These are phyloP conservation scores for Cerastis rubricosa DNA, from an alignment of 2,888 invertebrate genomes.

Conservation along the genomic window DNA sequence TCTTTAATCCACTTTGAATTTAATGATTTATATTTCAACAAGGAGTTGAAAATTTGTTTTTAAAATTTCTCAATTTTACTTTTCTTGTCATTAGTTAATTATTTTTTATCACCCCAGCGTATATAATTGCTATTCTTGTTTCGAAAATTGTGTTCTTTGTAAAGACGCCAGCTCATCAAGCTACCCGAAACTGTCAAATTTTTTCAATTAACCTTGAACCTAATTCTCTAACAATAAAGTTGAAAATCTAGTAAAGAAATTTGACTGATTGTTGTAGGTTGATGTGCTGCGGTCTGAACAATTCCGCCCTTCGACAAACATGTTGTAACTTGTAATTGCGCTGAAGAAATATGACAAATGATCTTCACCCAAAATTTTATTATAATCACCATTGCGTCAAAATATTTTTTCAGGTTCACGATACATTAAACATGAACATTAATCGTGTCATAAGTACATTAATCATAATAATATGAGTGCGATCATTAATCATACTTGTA, in stretches of 20 bases:
- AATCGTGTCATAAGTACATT: conserved; percentile 62
- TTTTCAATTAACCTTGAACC: too few species aligned
- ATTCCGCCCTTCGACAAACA: conserved; percentile 3
- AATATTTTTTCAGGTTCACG: conserved; percentile 53
- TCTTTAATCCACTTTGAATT: neutral
- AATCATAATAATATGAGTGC: conserved; percentile 63
- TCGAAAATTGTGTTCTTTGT: too few species aligned
- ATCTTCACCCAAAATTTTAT: conserved; percentile 45
- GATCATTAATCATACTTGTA: conserved; percentile 64
- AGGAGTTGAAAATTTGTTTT: neutral
- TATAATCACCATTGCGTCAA: conserved; percentile 52
- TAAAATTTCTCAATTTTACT: neutral
- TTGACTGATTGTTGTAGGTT: too few species aligned
- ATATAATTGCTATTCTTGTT: too few species aligned
- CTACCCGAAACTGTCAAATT: too few species aligned
- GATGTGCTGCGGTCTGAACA: too few species aligned
- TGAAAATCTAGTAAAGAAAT: too few species aligned
- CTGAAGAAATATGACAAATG: conserved; percentile 53
- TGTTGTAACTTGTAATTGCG: conserved; percentile 18
- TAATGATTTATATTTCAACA: neutral
- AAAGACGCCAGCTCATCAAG: too few species aligned
- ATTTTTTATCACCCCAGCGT: too few species aligned
- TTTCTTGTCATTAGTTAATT: neutral
- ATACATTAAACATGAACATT: conserved; percentile 58
- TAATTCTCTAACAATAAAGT: too few species aligned